Conservation (phyloP, 2,113 vertebrate species). For the Lethenteron camtschaticum region DNA sequence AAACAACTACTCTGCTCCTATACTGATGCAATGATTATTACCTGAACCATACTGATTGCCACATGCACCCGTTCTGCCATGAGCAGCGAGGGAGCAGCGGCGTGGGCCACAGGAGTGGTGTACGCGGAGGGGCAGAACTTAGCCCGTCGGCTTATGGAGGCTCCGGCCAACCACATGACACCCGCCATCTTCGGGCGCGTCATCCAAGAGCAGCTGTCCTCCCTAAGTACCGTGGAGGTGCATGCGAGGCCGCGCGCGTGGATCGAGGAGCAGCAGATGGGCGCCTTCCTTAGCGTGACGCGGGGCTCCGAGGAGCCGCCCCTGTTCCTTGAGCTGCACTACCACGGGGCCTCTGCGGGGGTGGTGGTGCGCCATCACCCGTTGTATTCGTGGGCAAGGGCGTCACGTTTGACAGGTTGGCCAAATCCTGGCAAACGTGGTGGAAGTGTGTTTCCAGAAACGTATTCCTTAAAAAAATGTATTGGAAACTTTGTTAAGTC, state of each 20-base stretch:
- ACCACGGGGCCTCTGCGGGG: slow-evolving; percentile 32
- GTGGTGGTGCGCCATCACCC: slow-evolving; percentile 20
- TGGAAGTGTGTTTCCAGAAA: too few species aligned
- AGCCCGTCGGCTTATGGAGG: slow-evolving; percentile 69
- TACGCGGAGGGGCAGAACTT: slow-evolving; percentile 78
- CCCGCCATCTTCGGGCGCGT: slow-evolving; percentile 50
- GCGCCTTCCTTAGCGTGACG: slow-evolving; percentile 71
- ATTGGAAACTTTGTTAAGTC: too few species aligned
- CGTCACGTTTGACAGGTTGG: slow-evolving; percentile 81
- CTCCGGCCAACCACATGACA: slow-evolving; percentile 69
- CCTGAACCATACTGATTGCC: too few species aligned
- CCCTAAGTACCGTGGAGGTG: slow-evolving; percentile 32
- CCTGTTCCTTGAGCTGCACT: slow-evolving; percentile 74
- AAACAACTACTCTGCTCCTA: too few species aligned
- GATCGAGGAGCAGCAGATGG: slow-evolving; percentile 73
- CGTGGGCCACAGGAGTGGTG: slow-evolving; percentile 53
- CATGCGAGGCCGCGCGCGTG: slow-evolving; percentile 55
- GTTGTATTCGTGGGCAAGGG: slow-evolving; percentile 81
- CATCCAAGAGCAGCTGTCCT: slow-evolving; percentile 43
- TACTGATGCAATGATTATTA: too few species aligned
- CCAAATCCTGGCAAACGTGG: neutral
- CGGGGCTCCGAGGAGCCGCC: slow-evolving; percentile 81
- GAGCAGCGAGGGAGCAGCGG: slow-evolving; percentile 11
- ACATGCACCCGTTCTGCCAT: neutral
- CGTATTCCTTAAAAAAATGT: too few species aligned